A percentile compares a stretch with the other conserved stretches of the same genome.
These are phyloP conservation scores for Strongylocentrotus purpuratus DNA, from an alignment of 35 echinoderm and acorn worm species.

Conservation along the genomic window DNA sequence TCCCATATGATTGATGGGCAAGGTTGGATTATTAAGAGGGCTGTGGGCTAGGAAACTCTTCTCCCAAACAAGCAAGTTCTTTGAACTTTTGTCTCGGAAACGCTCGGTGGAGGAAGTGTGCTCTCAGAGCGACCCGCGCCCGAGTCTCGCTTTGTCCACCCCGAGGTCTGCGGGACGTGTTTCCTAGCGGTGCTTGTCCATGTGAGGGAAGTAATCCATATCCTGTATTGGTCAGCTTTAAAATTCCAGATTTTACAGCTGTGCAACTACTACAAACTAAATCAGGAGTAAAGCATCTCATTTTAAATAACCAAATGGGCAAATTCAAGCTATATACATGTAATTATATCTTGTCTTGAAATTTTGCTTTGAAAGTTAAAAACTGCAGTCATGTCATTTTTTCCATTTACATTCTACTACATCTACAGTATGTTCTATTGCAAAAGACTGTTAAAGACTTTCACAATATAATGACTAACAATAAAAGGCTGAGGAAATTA, in stretches of 20 bases:
- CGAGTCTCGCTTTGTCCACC: not conserved
- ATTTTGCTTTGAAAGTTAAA: no score
- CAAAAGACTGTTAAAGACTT: no score
- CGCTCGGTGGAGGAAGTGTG: not conserved
- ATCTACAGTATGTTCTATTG: no score
- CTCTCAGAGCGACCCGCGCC: not conserved
- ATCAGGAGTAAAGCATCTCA: no score
- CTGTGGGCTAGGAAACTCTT: not conserved
- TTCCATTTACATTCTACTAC: no score
- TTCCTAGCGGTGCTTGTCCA: not conserved
- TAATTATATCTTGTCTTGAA: no score
- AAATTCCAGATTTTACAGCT: not conserved
- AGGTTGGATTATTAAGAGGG: not conserved
- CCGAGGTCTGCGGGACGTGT: not conserved
- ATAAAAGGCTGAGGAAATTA: no score
- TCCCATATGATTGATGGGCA: slow-evolving; percentile 9
- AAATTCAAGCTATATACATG: no score
- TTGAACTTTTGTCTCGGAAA: not conserved
- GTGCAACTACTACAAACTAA: not conserved
- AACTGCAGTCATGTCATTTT: no score
- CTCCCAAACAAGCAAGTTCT: not conserved
- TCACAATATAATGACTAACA: no score
- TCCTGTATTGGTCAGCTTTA: not conserved
- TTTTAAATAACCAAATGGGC: no score
- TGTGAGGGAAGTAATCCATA: not conserved